Conservation (phyloP, 2,113 vertebrate genomes). For the Columbina picui region DNA sequence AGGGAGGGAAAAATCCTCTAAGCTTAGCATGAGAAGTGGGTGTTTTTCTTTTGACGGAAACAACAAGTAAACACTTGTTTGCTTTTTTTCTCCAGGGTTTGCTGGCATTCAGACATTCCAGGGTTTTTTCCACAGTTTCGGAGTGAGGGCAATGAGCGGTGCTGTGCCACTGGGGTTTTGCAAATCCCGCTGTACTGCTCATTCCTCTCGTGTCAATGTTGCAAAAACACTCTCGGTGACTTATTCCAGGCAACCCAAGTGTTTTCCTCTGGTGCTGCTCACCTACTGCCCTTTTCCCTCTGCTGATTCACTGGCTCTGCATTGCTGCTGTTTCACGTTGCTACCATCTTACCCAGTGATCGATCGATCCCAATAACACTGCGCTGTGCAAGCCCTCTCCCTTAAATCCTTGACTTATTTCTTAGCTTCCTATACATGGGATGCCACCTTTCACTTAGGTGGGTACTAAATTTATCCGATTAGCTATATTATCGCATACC, state of each 20-base stretch:
- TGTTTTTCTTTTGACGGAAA: neutral
- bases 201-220: neutral
- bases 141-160: neutral
- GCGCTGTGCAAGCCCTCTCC: neutral
- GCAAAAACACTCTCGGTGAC: neutral
- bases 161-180: neutral
- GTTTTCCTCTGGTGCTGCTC: neutral
- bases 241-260: neutral
- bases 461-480: neutral
- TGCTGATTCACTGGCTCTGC: neutral
- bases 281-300: neutral
- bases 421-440: neutral
- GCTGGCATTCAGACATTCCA: neutral
- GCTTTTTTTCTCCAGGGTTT: constrained; percentile 18
- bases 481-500: neutral
- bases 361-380: neutral
- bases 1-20: neutral
- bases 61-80: neutral
- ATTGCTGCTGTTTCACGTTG: neutral
- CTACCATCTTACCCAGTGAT: neutral
- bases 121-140: neutral
- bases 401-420: constrained; percentile 10
- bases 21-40: neutral
- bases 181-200: neutral
- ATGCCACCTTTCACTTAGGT: neutral